Evolutionary conservation across 1,140 invertebrate species (phyloP), one percentile per base, ranked within the genome.

Genomic region (Pachypsylla venusta): DNA sequence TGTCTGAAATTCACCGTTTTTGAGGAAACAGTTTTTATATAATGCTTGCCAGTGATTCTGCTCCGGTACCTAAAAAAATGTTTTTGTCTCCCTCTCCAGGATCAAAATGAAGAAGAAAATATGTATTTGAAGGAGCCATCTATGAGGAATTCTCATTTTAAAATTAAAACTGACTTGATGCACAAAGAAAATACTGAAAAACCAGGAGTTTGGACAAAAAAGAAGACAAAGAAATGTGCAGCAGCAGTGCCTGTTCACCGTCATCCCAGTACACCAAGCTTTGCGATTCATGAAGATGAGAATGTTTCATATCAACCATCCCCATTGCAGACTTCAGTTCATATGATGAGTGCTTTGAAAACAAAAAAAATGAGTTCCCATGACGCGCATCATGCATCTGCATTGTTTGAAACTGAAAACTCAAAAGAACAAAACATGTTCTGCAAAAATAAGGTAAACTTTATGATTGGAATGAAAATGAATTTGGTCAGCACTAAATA

Each of bases 181-280:
- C 62, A 66, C 13, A 82, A 83, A 67, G 79, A 81, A 65, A 80
- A 81, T 66, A 72, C 71, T 16, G 68, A 79, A 26, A 79, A 79
- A 67, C 72, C 80, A 16, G 79, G 80, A n/a, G 74, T 77, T 5
- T 83, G 81, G 81, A 79, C 72, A 59, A 74, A 71, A 22, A 48
- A 48, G 22, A 48, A 48, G 42, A 48, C 42, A n/a, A 48, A 48
- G 42, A 48, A 48, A 22, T 48, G 16, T 48, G 42, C 42, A n/a
- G 22, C 42, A 19, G 42, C 42, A n/a, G 22, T 22, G 7, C 42
- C 42, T 22, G 22, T 48, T 22, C 42, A n/a, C 4, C 5, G 7
- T 7, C n/a, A 48, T 19, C 42, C 42, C 4, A n/a, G 4, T 3
- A 4, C 42, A 19, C 42, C 42, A 7, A 48, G 42, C 42, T 48